Conservation (phyloP, 2,113 vertebrate genomes). For the Xyrauchen texanus region DNA sequence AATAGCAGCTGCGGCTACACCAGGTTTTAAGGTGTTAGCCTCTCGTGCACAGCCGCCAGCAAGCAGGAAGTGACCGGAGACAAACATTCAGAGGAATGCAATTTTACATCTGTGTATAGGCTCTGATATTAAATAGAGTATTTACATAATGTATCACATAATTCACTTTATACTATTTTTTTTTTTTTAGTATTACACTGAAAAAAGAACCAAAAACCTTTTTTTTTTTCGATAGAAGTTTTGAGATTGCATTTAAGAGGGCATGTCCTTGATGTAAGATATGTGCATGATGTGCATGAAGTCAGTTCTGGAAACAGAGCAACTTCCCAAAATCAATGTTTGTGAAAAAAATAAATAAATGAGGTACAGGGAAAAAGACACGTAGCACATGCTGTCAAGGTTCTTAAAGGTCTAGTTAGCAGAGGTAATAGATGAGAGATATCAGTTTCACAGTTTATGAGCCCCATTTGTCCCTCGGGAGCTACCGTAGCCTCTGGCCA, state of each 20-base stretch:
- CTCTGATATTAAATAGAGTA: too few relatives aligned
- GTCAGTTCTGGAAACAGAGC: slow-evolving; percentile 65
- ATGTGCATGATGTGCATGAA: slow-evolving; percentile 35
- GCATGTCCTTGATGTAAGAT: slow-evolving; percentile 64
- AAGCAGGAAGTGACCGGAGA: slow-evolving; percentile 49
- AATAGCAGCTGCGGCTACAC: slow-evolving; percentile 47
- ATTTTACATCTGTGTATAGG: neutral
- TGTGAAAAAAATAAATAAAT: slow-evolving; percentile 59
- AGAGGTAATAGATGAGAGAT: slow-evolving; percentile 99
- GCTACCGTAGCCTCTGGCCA: slow-evolving; percentile 96
- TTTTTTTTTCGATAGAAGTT: too few relatives aligned
- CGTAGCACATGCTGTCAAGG: slow-evolving; percentile 87
- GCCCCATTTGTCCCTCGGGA: slow-evolving; percentile 90
- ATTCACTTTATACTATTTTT: too few relatives aligned
- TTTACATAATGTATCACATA: too few relatives aligned
- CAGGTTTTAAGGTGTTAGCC: slow-evolving; percentile 48
- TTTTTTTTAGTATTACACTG: too few relatives aligned
- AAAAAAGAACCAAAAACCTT: too few relatives aligned
- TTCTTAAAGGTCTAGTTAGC: slow-evolving; percentile 99
- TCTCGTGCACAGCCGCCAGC: slow-evolving; percentile 23
- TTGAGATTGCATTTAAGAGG: neutral
- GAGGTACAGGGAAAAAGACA: slow-evolving; percentile 62
- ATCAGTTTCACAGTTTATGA: slow-evolving; percentile 99
- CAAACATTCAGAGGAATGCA: neutral
- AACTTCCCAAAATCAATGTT: slow-evolving; percentile 64